phyloP scores from a whole-genome alignment of 2,888 invertebrate genomes.

The Magallana nippona region DNA sequence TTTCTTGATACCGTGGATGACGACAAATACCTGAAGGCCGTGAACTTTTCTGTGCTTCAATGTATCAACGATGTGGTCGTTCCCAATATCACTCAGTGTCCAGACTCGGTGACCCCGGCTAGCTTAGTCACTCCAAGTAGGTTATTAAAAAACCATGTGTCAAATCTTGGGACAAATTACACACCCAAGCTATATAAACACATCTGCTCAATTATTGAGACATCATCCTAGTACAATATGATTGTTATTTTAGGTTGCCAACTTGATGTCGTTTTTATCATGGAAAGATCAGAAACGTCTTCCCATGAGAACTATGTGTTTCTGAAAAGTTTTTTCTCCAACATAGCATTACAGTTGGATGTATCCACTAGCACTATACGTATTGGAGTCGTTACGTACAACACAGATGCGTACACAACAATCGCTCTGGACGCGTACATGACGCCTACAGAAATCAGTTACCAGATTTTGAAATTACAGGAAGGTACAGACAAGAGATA shows the following conservation, averaged over 20 bases:
- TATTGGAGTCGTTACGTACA: background rate
- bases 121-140: background rate
- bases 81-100: background rate
- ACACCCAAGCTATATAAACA: too few species aligned
- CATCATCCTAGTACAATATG: too few species aligned
- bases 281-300: background rate
- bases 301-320: background rate
- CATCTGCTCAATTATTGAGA: too few species aligned
- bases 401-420: background rate
- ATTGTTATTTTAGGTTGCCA: background rate
- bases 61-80: background rate
- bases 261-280: background rate
- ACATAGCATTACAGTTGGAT: background rate
- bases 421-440: background rate
- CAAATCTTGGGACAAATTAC: too few species aligned
- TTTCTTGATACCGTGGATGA: background rate
- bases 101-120: background rate
- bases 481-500: background rate
- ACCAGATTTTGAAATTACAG: too few species aligned
- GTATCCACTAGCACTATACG: background rate
- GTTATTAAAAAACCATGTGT: too few species aligned
- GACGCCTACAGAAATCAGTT: background rate
- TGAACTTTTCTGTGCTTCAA: background rate
- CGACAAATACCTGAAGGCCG: background rate
- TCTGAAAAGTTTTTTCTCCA: slow-evolving; percentile 4